A percentile compares a stretch with the other conserved stretches of the same genome.
Evolutionary conservation across 2,797 vertebrate species (phyloP).

Genomic region (Hydrophis major): DNA sequence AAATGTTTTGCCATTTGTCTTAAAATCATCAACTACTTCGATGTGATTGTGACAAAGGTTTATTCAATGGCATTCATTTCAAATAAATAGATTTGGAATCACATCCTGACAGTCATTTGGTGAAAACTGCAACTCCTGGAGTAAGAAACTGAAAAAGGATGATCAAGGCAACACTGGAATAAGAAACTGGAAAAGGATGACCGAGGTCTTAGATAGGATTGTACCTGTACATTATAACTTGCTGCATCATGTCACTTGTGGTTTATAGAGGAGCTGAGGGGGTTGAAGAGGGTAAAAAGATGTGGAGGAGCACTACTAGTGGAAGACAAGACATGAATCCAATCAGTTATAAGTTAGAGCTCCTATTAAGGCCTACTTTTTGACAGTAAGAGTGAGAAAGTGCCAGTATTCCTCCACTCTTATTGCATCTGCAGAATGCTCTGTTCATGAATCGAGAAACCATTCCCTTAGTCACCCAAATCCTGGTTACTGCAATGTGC

Average conservation of each 20-base stretch:
- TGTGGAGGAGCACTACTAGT: not conserved
- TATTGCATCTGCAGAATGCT: not conserved
- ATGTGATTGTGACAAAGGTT: not conserved
- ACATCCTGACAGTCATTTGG: not conserved
- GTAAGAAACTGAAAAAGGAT: no score
- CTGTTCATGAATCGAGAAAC: not conserved
- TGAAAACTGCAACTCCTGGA: not conserved
- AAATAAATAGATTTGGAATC: not conserved
- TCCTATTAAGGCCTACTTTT: no score
- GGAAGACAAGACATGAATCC: not conserved
- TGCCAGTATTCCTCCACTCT: not conserved
- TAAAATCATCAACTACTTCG: slow-evolving; percentile 52
- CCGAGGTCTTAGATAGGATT: not conserved
- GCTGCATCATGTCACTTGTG: not conserved
- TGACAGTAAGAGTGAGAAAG: no score
- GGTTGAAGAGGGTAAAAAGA: not conserved
- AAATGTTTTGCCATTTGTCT: slow-evolving; percentile 55
- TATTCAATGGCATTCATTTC: not conserved
- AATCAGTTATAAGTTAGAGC: not conserved
- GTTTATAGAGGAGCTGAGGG: not conserved
- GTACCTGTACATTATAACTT: not conserved
- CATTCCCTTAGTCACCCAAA: not conserved
- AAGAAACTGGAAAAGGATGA: no score
- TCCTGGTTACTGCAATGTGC: not conserved
- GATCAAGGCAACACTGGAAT: no score